A percentile compares a stretch with the other conserved stretches of the same genome.
phyloP scores from a whole-genome alignment of 2,888 invertebrate species.

The Ochropleura plecta region DNA sequence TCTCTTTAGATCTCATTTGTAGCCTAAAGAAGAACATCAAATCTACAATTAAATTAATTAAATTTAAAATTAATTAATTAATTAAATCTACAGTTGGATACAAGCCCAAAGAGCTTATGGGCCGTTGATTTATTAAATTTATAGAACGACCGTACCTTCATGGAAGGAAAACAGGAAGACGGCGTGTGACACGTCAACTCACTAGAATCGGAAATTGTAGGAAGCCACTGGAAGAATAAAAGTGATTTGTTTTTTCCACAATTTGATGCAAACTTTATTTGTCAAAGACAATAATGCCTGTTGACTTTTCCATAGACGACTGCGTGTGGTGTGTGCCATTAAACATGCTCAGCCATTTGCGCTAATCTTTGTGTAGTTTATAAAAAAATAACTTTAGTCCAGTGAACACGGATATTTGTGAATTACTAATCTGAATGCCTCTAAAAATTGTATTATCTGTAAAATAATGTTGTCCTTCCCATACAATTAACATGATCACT shows the following conservation, averaged over 20 bases:
- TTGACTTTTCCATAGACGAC: not conserved
- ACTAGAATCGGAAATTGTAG: not conserved
- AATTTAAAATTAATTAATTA: too few relatives aligned
- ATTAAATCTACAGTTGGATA: too few relatives aligned
- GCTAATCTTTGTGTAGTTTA: not conserved
- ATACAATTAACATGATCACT: slow-evolving; percentile 47
- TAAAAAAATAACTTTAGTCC: not conserved
- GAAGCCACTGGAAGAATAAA: not conserved
- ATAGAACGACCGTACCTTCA: not conserved
- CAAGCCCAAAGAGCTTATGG: not conserved
- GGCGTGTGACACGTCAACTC: slow-evolving; percentile 10
- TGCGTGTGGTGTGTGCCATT: not conserved
- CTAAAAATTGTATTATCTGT: slow-evolving; percentile 3
- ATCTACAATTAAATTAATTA: too few relatives aligned
- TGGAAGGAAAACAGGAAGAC: not conserved
- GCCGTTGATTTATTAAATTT: too few relatives aligned
- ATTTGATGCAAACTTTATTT: not conserved
- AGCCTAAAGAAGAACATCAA: not conserved
- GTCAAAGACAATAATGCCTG: not conserved
- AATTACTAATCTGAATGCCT: not conserved
- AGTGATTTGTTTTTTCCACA: not conserved
- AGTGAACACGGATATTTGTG: not conserved
- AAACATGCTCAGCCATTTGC: not conserved
- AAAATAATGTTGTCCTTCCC: not conserved
- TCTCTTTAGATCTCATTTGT: not conserved